Evolutionary conservation across 2,113 vertebrate species (phyloP).

Genomic region (Brachirus orientalis): DNA sequence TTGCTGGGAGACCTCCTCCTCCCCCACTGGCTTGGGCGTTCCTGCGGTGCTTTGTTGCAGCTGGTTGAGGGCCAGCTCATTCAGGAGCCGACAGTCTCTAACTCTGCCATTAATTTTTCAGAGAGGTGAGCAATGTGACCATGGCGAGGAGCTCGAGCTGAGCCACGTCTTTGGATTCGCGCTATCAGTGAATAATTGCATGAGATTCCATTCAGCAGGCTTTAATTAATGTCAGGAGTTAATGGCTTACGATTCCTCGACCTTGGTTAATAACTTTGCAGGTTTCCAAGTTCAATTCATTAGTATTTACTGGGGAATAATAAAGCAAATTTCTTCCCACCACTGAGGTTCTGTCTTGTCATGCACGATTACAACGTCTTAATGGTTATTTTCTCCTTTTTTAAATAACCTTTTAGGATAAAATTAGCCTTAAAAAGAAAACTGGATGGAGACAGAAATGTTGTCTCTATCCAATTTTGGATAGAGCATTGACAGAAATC

Average conservation of each 20-base stretch:
- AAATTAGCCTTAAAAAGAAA: no score
- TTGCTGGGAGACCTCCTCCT: constrained; percentile 63
- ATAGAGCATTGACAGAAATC: no score
- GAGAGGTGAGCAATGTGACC: constrained; percentile 16
- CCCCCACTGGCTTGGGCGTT: constrained; percentile 34
- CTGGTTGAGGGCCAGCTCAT: constrained; percentile 57
- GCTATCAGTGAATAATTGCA: not conserved
- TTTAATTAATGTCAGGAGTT: constrained; percentile 17
- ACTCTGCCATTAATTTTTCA: constrained; percentile 4
- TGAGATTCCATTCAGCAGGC: no score
- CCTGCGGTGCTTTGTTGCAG: constrained; percentile 62
- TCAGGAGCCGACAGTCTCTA: constrained; percentile 34
- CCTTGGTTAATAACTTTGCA: constrained; percentile 4
- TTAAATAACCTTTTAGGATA: no score
- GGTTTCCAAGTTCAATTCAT: no score
- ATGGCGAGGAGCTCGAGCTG: not conserved
- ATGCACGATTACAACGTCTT: not conserved
- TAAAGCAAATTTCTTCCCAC: no score
- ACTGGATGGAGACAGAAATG: no score
- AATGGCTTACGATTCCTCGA: constrained; percentile 2
- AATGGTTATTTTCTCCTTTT: not conserved
- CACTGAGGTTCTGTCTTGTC: not conserved
- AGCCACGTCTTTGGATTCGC: not conserved
- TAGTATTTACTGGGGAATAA: no score
- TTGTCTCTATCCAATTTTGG: no score